Percentiles rank a stretch among this genome's conserved stretches.
phyloP scores from a whole-genome alignment of 2,888 invertebrate species.

The Diplolepis rosae region DNA sequence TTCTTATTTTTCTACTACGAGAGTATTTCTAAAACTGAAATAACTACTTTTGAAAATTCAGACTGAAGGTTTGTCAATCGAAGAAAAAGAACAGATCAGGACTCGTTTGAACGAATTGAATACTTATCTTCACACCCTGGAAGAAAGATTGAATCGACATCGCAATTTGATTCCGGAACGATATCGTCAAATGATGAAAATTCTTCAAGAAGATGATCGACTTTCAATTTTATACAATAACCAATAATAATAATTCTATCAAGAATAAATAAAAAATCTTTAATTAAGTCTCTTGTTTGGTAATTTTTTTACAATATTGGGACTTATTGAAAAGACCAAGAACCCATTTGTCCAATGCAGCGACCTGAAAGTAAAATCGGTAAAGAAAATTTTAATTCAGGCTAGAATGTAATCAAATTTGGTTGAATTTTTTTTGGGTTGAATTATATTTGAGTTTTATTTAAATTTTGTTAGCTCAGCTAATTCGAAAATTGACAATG shows the following conservation, averaged over 20 bases:
- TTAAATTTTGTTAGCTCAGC: no score
- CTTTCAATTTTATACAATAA: constrained; percentile 39
- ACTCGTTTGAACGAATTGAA: constrained; percentile 74
- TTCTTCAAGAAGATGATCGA: constrained; percentile 48
- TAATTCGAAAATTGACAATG: no score
- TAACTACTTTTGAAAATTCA: constrained; percentile 7
- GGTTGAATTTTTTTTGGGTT: not conserved
- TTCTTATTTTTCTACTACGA: no score
- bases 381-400: constrained; percentile 29
- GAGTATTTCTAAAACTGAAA: constrained; percentile 4
- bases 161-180: constrained; percentile 76
- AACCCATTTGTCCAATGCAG: constrained; percentile 91
- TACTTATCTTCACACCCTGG: constrained; percentile 76
- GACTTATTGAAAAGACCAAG: constrained; percentile 81
- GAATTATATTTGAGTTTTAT: no score
- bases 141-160: constrained; percentile 79
- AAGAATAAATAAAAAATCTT: not conserved
- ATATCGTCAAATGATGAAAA: constrained; percentile 70
- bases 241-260: not conserved
- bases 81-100: constrained; percentile 79
- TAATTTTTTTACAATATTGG: not conserved
- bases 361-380: constrained; percentile 75
- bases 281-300: not conserved
- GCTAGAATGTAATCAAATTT: not conserved
- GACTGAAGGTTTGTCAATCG: constrained; percentile 73